Conservation (phyloP, 2,888 invertebrate genomes). For the Pantelozetes paolii region DNA sequence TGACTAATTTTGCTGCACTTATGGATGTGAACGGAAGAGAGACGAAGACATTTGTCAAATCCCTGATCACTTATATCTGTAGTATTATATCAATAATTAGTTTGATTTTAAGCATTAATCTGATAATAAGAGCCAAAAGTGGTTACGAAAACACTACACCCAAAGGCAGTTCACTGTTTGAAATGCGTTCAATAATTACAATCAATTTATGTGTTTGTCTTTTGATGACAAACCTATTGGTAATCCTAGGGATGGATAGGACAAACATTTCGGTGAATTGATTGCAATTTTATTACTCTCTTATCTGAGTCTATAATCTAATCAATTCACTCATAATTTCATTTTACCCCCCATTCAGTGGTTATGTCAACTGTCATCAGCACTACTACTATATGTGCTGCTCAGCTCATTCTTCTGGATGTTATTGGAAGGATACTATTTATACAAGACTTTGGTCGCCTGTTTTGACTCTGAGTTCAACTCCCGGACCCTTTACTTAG, state of each 20-base stretch:
- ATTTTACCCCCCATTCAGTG: background rate
- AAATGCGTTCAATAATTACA: slow-evolving; percentile 40
- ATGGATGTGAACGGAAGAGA: slow-evolving; percentile 46
- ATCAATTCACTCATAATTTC: background rate
- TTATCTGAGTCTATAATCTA: too few species aligned
- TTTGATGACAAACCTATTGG: slow-evolving; percentile 41
- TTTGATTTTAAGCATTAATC: slow-evolving; percentile 41
- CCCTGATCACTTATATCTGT: slow-evolving; percentile 35
- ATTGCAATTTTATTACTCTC: background rate
- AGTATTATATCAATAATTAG: slow-evolving; percentile 40
- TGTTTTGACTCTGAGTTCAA: slow-evolving; percentile 41
- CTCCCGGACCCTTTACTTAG: slow-evolving; percentile 24
- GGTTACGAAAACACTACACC: slow-evolving; percentile 27
- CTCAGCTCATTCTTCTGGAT: slow-evolving; percentile 45
- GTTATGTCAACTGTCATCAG: slow-evolving; percentile 41
- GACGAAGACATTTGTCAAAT: background rate
- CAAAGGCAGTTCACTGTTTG: background rate
- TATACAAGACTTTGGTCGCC: slow-evolving; percentile 44
- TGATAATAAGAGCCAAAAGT: slow-evolving; percentile 41
- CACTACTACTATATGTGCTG: slow-evolving; percentile 41
- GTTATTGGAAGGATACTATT: slow-evolving; percentile 44
- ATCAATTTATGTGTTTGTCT: slow-evolving; percentile 44
- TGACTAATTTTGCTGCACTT: slow-evolving; percentile 48
- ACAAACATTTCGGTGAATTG: slow-evolving; percentile 29
- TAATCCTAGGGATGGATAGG: slow-evolving; percentile 33